phyloP scores from a whole-genome alignment of 2,888 invertebrate genomes.

The Calephelis perditalis region DNA sequence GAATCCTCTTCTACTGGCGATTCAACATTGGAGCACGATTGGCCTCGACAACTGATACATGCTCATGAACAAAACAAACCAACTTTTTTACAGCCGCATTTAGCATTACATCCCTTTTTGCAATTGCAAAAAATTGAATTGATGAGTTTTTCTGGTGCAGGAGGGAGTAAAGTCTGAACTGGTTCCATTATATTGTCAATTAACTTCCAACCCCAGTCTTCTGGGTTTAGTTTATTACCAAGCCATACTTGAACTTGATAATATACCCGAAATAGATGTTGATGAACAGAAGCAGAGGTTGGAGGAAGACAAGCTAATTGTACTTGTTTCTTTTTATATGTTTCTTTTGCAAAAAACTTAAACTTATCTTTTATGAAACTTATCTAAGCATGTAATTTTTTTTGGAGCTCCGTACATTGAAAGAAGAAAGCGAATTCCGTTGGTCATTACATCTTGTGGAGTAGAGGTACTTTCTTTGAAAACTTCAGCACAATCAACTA shows the following conservation, averaged over 20 bases:
- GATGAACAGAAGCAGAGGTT: neutral
- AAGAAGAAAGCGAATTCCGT: slow-evolving; percentile 17
- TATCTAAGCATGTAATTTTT: slow-evolving; percentile 1
- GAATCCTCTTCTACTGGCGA: slow-evolving; percentile 1
- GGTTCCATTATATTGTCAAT: slow-evolving; percentile 14
- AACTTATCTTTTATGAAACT: too few species aligned
- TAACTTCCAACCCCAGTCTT: neutral
- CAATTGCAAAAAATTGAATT: slow-evolving; percentile 12
- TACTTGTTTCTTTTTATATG: neutral
- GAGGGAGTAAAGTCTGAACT: slow-evolving; percentile 14
- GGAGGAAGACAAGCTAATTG: neutral
- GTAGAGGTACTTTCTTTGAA: neutral
- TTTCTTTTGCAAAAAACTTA: neutral
- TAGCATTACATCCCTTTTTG: too few species aligned
- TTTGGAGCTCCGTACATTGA: neutral
- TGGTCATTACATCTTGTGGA: slow-evolving; percentile 17
- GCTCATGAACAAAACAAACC: neutral
- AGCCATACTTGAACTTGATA: neutral
- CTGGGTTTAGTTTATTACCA: neutral
- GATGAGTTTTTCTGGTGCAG: slow-evolving; percentile 11
- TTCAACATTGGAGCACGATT: neutral
- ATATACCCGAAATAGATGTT: neutral
- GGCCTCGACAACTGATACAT: slow-evolving; percentile 1
- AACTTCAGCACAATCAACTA: slow-evolving; percentile 5
- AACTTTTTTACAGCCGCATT: too few species aligned